Base-by-base conservation (phyloP, 2,113 vertebrate genomes). In the Varanus salvator region DNA sequence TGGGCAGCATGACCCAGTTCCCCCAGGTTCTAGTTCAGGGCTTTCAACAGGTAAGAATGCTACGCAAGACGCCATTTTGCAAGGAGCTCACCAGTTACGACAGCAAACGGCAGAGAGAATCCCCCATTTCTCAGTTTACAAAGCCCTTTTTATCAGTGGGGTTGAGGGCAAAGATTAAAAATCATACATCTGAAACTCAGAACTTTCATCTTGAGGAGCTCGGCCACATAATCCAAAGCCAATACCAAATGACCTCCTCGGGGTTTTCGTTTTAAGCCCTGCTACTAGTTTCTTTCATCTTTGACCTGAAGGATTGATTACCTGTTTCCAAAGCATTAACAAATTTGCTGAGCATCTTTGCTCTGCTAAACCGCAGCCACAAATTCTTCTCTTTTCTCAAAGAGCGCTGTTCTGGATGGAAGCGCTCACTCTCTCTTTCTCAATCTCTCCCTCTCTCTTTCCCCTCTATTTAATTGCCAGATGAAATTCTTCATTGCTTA, bases 231-330 rank as follows among this genome's bases (percentile, higher is more conserved):
- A 95, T 89, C 83, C 6, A 11, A 93, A 94, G 71, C 64, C 85
- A 93, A 92, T 83, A 89, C 21, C 76, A 91, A 90, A 88, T 91
- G 72, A 93, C 92, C 74, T 81, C 93, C 95, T 78, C 54, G 86
- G 81, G 76, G 25, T 72, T 94, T 87, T 80, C 87, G 0, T 88
- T 34, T 94, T 92, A 94, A 96, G 78, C 54, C 81, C 71, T 83
- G 85, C 75, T 78, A 50, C 84, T 52, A 25, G 86, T 93, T 83
- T 82, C 87, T 93, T 92, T 95, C 92, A 72, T 92, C 87, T 93
- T 93, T 95, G 89, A 95, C 94, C 93, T 84, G 87, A 88, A 95
- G 88, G 92, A 94, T 84, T 95, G 90, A 94, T 95, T 94, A 86
- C 78, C 90, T 85, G 29, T 92, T 91, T 74, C 85, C 92, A 23